Evolutionary conservation across 2,888 invertebrate genomes (phyloP).

Genomic region (Caenorhabditis drosophilae): DNA sequence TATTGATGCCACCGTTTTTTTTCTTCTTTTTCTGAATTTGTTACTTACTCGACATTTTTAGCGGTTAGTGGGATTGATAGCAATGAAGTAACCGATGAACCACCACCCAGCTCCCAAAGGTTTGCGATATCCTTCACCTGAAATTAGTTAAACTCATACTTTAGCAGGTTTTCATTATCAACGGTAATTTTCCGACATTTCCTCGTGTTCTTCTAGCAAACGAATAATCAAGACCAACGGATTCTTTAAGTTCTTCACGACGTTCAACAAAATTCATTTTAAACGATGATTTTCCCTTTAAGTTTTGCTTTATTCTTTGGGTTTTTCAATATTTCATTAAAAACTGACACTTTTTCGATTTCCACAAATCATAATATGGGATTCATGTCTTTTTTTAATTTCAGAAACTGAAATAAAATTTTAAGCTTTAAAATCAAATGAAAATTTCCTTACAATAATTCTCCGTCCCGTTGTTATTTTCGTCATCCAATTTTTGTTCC

Average conservation of each 20-base stretch:
- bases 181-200: constrained; percentile 57
- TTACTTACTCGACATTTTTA: constrained; percentile 70
- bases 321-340: neutral
- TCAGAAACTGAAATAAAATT: constrained; percentile 31
- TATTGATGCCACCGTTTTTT: no score
- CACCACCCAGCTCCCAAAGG: constrained; percentile 83
- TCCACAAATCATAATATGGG: constrained; percentile 45
- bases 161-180: neutral
- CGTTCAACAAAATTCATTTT: constrained; percentile 80
- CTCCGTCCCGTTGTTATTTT: constrained; percentile 9
- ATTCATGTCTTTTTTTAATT: constrained; percentile 36
- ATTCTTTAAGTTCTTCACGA: constrained; percentile 79
- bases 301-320: neutral
- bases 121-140: constrained; percentile 79
- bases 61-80: constrained; percentile 72
- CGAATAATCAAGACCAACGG: constrained; percentile 84
- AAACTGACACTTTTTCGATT: constrained; percentile 43
- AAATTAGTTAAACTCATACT: constrained; percentile 1
- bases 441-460: constrained; percentile 36
- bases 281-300: constrained; percentile 80
- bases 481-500: constrained; percentile 44
- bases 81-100: constrained; percentile 73
- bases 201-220: constrained; percentile 77
- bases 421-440: neutral
- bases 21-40: neutral